phyloP scores from a whole-genome alignment of 2,888 invertebrate genomes.

The Drosophila borborema region DNA sequence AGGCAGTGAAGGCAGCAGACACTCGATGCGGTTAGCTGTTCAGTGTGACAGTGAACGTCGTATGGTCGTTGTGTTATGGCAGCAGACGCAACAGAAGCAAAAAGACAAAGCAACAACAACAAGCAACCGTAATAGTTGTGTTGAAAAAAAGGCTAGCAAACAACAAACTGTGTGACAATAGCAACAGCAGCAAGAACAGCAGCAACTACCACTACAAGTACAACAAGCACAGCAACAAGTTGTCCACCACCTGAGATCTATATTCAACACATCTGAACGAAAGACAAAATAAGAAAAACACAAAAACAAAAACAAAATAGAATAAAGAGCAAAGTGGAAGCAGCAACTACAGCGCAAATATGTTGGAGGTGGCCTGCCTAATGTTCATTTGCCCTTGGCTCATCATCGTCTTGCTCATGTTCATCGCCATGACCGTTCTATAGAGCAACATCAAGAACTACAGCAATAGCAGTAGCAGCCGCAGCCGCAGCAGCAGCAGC shows the following conservation, averaged over 20 bases:
- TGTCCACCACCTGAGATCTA: constrained; percentile 46
- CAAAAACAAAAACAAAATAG: neutral
- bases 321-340: constrained; percentile 4
- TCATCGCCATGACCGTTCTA: constrained; percentile 89
- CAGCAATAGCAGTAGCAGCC: constrained; percentile 1
- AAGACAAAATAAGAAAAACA: neutral
- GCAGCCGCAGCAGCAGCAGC: neutral
- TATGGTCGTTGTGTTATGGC: constrained; percentile 70
- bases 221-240: constrained; percentile 60
- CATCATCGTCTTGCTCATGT: constrained; percentile 88
- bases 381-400: constrained; percentile 90
- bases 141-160: constrained; percentile 7
- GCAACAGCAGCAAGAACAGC: neutral
- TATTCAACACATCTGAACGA: constrained; percentile 15
- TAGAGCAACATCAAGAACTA: constrained; percentile 65
- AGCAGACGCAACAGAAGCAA: constrained; percentile 18
- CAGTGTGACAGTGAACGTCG: constrained; percentile 81
- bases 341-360: constrained; percentile 51
- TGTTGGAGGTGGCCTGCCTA: constrained; percentile 87
- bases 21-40: constrained; percentile 36
- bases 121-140: constrained; percentile 21
- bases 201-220: constrained; percentile 16
- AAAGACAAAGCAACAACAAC: constrained; percentile 1
- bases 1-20: constrained; percentile 32
- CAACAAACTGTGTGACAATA: constrained; percentile 17